Percentiles rank a stretch among this genome's conserved stretches.
phyloP scores from a whole-genome alignment of 2,888 invertebrate genomes.

The Ceratothoa steindachneri region DNA sequence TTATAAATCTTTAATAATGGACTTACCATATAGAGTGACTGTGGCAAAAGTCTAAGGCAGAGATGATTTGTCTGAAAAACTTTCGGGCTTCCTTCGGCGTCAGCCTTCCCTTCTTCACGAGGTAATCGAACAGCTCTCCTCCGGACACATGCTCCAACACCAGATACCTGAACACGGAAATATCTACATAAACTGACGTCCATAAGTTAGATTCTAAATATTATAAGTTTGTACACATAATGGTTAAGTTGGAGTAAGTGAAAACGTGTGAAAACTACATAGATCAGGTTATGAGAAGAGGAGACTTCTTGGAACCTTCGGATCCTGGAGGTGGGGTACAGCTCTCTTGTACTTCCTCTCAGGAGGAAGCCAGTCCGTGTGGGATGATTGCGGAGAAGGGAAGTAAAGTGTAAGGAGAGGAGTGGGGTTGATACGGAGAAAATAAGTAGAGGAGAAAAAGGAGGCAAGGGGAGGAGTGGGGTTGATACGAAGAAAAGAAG shows the following conservation, averaged over 20 bases:
- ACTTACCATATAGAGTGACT: constrained; percentile 98
- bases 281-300: too few relatives aligned
- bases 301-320: too few relatives aligned
- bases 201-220: too few relatives aligned
- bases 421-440: neutral
- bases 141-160: constrained; percentile 98
- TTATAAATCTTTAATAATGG: too few relatives aligned
- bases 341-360: too few relatives aligned
- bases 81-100: constrained; percentile 95
- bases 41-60: constrained; percentile 98
- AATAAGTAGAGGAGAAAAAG: neutral
- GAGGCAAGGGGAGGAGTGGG: neutral
- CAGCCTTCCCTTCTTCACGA: constrained; percentile 95
- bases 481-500: neutral
- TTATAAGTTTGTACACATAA: too few relatives aligned
- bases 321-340: too few relatives aligned
- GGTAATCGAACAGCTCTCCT: constrained; percentile 96
- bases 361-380: too few relatives aligned
- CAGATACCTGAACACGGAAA: constrained; percentile 68
- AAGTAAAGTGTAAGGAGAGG: neutral
- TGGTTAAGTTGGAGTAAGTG: too few relatives aligned
- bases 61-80: constrained; percentile 98
- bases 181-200: too few relatives aligned
- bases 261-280: too few relatives aligned
- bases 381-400: too few relatives aligned